Base-by-base conservation (phyloP, 2,888 invertebrate genomes). In the Diloba caeruleocephala region DNA sequence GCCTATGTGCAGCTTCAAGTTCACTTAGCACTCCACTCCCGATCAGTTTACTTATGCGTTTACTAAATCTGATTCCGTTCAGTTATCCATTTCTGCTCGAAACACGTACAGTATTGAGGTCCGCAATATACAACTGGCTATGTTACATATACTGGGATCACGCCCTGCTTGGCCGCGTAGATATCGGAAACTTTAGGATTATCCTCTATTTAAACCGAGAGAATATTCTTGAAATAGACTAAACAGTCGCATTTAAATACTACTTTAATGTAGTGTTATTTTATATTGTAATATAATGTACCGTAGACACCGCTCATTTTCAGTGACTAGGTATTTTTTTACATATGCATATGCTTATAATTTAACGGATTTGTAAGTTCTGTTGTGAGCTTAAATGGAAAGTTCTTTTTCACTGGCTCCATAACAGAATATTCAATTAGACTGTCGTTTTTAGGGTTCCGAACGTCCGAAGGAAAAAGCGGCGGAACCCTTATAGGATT, bases 51-150 rank as follows among this genome's bases (percentile, higher is more conserved):
- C 39, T 64, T 59, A 59, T 63, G 51, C 53, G 54, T 53, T 53
- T 57, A 41, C 36, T 55, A 49, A 46, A 63, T 44, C 37, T 39
- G 51, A 46, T 53, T 29, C 42, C 34, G 38, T 57, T 53, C 48
- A 58, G 37, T 56, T 55, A 59, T 62, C 52, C 49, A 52, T 60
- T 67, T 56, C 48, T 48, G 45, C 34, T 53, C 51, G 42, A 58
- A 66, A 66, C 63, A 69, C 69, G 64, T 71, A 69, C 59, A 55
- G 53, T 60, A 67, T 71, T 67, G 64, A 62, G 56, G 60, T 62
- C 58, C 60, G 44, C 44, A 37, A 56, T 71, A 62, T 55, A 55
- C 57, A 62, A 55, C 39, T 64, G 42, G 67, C 59, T 66, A 53
- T 56, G 64, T 57, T 68, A 45, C 54, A 50, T 58, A 62, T 34